These are phyloP conservation scores for Melanotaenia boesemani DNA, from an alignment of 2,797 vertebrate genomes.

Conservation along the genomic window DNA sequence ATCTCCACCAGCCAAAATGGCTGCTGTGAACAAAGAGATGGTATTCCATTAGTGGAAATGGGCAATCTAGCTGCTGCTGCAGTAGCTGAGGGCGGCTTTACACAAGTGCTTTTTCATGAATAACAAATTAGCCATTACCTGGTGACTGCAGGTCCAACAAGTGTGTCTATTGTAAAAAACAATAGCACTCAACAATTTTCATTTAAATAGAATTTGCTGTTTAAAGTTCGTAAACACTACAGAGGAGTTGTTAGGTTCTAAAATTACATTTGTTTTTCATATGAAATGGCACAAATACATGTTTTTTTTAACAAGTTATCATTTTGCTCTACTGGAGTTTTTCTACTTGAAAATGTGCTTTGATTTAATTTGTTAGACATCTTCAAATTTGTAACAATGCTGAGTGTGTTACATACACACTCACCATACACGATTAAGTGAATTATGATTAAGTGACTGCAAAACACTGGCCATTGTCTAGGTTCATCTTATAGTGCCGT, in stretches of 20 bases:
- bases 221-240: slow-evolving; percentile 2
- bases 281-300: neutral
- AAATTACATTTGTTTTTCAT: neutral
- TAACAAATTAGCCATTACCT: slow-evolving; percentile 69
- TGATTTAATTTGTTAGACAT: neutral
- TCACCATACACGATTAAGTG: no score
- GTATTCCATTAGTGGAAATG: slow-evolving; percentile 74
- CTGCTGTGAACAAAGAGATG: slow-evolving; percentile 67
- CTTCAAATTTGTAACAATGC: no score
- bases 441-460: no score
- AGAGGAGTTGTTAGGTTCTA: neutral
- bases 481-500: no score
- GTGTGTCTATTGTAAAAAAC: slow-evolving; percentile 23
- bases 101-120: slow-evolving; percentile 73
- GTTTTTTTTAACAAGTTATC: neutral
- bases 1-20: slow-evolving; percentile 42
- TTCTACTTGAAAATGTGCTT: neutral
- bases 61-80: slow-evolving; percentile 69
- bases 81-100: slow-evolving; percentile 52
- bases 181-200: slow-evolving; percentile 28
- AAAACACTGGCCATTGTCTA: no score
- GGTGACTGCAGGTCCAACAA: slow-evolving; percentile 66
- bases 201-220: slow-evolving; percentile 31
- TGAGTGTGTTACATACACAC: no score
- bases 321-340: neutral